Percentiles rank a stretch among this genome's conserved stretches.
These are phyloP conservation scores for Enhydra lutris DNA, from an alignment of 2,113 vertebrate species.

Conservation along the genomic window DNA sequence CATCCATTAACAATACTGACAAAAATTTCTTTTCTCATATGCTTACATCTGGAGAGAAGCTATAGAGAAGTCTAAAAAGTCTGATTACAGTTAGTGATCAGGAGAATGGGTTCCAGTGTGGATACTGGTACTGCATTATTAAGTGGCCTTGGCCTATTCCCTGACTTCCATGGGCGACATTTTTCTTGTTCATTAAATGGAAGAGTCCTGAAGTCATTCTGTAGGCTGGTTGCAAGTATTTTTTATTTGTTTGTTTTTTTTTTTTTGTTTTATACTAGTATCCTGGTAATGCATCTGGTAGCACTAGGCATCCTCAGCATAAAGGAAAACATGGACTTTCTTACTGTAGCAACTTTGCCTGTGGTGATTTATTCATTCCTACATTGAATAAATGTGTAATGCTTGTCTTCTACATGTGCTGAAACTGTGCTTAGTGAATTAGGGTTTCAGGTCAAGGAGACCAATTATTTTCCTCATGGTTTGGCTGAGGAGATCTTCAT, in stretches of 20 bases:
- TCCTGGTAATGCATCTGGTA: not conserved
- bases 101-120: not conserved
- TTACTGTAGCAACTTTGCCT: not conserved
- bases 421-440: not conserved
- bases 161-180: not conserved
- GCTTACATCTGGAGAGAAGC: not conserved
- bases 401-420: not conserved
- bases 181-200: not conserved
- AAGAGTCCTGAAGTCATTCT: not conserved
- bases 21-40: not conserved
- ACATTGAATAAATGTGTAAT: not conserved
- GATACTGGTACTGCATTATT: not conserved
- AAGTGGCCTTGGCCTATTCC: not conserved
- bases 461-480: not conserved
- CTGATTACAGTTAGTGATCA: not conserved
- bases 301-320: not conserved
- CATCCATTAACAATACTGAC: not conserved
- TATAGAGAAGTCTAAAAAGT: not conserved
- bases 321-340: not conserved
- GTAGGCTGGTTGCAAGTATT: not conserved
- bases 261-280: not conserved
- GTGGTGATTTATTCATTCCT: not conserved
- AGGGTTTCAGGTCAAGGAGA: not conserved
- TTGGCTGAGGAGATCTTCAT: not conserved
- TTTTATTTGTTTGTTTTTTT: not conserved